Conservation (phyloP, 2,888 invertebrate species). For the Rhabditoides inermis region DNA sequence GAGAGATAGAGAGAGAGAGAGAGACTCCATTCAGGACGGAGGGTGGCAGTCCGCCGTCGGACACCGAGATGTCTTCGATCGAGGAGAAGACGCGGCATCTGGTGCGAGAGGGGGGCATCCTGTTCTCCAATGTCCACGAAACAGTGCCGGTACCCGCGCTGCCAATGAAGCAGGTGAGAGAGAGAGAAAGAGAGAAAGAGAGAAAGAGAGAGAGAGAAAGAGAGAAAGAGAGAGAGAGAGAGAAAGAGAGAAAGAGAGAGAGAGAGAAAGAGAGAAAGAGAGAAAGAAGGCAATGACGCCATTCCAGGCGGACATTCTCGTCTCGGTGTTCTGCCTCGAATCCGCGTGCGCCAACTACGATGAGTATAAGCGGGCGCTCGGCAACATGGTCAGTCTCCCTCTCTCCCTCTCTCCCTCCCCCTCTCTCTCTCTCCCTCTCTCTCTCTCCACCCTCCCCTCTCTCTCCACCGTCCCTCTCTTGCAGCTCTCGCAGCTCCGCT, state of each 20-base stretch:
- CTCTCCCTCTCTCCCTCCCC: neutral
- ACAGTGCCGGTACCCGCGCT: constrained; percentile 21
- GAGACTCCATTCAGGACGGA: constrained; percentile 25
- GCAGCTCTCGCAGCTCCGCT: constrained; percentile 31
- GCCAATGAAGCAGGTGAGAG: constrained; percentile 8
- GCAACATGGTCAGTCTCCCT: constrained; percentile 31
- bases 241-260: neutral
- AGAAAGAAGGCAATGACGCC: no score
- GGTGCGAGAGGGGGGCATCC: constrained; percentile 30
- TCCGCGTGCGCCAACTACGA: constrained; percentile 39
- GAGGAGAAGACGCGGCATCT: constrained; percentile 24
- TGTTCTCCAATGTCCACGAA: constrained; percentile 39
- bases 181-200: neutral
- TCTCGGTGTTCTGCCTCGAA: constrained; percentile 45
- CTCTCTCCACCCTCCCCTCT: neutral
- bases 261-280: neutral
- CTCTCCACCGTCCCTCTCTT: neutral
- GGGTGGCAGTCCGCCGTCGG: constrained; percentile 18
- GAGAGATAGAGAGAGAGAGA: constrained; percentile 28
- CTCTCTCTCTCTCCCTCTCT: neutral
- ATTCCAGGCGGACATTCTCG: constrained; percentile 30
- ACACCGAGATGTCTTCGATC: constrained; percentile 15
- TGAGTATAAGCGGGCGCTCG: constrained; percentile 31
- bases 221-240: neutral
- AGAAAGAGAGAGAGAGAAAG: neutral